These are phyloP conservation scores for Bombus turneri DNA, from an alignment of 1,140 invertebrate genomes.

Conservation along the genomic window DNA sequence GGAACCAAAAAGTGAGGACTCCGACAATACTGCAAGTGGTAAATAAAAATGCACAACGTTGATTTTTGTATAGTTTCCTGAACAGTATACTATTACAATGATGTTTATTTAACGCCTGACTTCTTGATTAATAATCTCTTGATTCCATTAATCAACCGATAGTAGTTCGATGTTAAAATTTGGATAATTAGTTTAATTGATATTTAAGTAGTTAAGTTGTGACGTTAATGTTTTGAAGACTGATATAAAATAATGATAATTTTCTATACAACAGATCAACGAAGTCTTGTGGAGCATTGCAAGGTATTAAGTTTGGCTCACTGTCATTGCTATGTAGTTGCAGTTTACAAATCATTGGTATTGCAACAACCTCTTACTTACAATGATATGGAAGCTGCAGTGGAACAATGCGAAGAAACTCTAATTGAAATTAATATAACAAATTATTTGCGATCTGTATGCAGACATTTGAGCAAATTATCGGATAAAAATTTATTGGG, in stretches of 20 bases:
- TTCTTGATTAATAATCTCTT: no score
- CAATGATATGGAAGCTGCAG: conserved; percentile 88
- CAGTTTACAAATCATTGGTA: conserved; percentile 86
- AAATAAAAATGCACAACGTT: conserved; percentile 1
- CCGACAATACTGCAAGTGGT: conserved; percentile 77
- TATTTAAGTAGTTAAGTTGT: no score
- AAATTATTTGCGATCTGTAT: conserved; percentile 85
- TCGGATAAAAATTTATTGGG: conserved; percentile 64
- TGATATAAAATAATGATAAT: conserved; percentile 13
- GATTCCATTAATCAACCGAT: no score
- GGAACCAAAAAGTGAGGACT: conserved; percentile 82
- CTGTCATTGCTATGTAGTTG: conserved; percentile 87
- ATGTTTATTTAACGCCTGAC: no score
- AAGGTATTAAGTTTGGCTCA: conserved; percentile 85
- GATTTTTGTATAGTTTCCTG: no score
- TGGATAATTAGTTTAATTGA: no score
- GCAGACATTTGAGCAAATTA: conserved; percentile 83
- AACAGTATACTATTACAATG: no score
- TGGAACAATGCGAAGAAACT: conserved; percentile 89
- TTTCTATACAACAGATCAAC: conserved; percentile 76
- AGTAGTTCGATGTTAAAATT: no score
- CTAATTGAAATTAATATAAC: conserved; percentile 89
- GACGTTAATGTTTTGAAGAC: no score
- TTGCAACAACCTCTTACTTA: conserved; percentile 84
- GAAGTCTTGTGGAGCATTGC: conserved; percentile 85